A percentile compares a stretch with the other conserved stretches of the same genome.
Conservation (phyloP, 2,797 vertebrate species). For the Sphaeramia orbicularis region DNA sequence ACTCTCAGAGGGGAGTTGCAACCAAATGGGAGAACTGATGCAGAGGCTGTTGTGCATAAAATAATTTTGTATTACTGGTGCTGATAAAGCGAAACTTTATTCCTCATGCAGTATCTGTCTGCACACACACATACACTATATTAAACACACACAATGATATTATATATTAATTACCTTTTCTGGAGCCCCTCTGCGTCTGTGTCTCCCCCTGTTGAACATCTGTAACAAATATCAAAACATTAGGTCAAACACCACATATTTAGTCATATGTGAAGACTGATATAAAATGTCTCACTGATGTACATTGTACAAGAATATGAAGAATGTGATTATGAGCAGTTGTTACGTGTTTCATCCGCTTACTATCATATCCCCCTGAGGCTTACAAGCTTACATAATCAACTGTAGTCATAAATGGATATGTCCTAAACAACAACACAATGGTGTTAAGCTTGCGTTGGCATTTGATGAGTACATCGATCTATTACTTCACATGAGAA, state of each 20-base stretch:
- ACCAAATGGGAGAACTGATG: slow-evolving; percentile 52
- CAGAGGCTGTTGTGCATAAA: slow-evolving; percentile 45
- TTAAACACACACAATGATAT: not conserved
- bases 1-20: slow-evolving; percentile 39
- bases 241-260: slow-evolving; percentile 34
- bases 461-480: slow-evolving; percentile 15
- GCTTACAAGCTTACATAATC: slow-evolving; percentile 35
- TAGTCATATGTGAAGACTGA: slow-evolving; percentile 17
- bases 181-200: slow-evolving; percentile 77
- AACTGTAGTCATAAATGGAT: slow-evolving; percentile 21
- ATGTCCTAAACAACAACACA: slow-evolving; percentile 39
- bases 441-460: slow-evolving; percentile 2
- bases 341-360: slow-evolving; percentile 23
- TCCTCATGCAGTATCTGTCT: slow-evolving; percentile 17
- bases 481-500: slow-evolving; percentile 10
- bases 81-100: slow-evolving; percentile 50
- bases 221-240: slow-evolving; percentile 64
- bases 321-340: slow-evolving; percentile 6
- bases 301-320: not conserved
- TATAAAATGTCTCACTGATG: slow-evolving; percentile 34
- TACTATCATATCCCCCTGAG: slow-evolving; percentile 15
- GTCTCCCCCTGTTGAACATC: slow-evolving; percentile 84
- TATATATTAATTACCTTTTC: slow-evolving; percentile 77
- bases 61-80: slow-evolving; percentile 50
- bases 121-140: slow-evolving; percentile 12